phyloP scores from a whole-genome alignment of 1,140 invertebrate genomes.

The Contarinia nasturtii region DNA sequence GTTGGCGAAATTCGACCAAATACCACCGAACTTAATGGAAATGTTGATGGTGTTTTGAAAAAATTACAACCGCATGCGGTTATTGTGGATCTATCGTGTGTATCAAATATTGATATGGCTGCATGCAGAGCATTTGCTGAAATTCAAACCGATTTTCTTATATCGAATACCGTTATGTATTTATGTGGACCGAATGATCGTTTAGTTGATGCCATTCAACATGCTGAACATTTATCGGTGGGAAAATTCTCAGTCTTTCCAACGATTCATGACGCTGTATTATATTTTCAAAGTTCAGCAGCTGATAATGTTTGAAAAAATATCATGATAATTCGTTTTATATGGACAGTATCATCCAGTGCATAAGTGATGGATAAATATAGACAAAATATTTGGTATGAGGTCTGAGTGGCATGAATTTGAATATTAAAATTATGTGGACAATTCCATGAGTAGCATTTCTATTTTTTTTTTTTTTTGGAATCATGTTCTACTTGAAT shows the following conservation, averaged over 20 bases:
- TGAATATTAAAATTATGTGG: too few species aligned
- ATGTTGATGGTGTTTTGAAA: slow-evolving; percentile 6
- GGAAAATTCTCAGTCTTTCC: slow-evolving; percentile 21
- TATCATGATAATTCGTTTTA: too few species aligned
- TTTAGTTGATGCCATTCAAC: slow-evolving; percentile 19
- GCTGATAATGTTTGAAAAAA: not conserved
- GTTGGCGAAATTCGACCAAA: slow-evolving; percentile 9
- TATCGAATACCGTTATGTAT: slow-evolving; percentile 11
- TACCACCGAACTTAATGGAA: not conserved
- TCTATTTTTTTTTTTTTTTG: too few species aligned
- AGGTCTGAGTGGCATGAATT: too few species aligned
- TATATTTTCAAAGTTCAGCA: slow-evolving; percentile 10
- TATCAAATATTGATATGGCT: slow-evolving; percentile 20
- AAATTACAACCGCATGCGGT: slow-evolving; percentile 9
- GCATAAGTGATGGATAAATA: too few species aligned
- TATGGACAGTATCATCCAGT: too few species aligned
- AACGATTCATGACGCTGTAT: slow-evolving; percentile 20
- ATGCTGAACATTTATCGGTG: slow-evolving; percentile 19
- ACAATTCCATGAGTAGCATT: too few species aligned
- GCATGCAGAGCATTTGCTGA: slow-evolving; percentile 15
- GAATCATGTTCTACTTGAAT: too few species aligned
- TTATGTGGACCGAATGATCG: slow-evolving; percentile 18
- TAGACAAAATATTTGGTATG: too few species aligned
- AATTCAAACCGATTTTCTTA: slow-evolving; percentile 15
- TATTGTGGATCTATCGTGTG: slow-evolving; percentile 17